Percentiles rank a stretch among this genome's conserved stretches.
phyloP scores from a whole-genome alignment of 2,888 invertebrate genomes.

The Temnothorax unifasciatus region DNA sequence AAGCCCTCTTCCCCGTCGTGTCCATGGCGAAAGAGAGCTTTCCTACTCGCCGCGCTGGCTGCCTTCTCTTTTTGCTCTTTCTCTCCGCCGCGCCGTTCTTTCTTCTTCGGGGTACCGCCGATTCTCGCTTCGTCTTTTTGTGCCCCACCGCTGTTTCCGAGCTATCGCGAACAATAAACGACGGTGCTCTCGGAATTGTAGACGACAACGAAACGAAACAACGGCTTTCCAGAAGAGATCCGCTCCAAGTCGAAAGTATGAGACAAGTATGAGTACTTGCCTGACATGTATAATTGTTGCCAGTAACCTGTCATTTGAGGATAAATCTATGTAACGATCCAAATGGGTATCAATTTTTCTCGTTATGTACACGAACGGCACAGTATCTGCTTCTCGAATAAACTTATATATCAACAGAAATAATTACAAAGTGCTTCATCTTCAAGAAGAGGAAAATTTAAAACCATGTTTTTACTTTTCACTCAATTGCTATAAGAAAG shows the following conservation, averaged over 20 bases:
- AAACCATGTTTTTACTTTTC: constrained; percentile 11
- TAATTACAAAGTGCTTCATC: background rate
- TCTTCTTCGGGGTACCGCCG: constrained; percentile 59
- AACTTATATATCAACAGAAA: background rate
- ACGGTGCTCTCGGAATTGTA: constrained; percentile 68
- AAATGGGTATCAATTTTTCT: background rate
- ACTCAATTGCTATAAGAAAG: constrained; percentile 17
- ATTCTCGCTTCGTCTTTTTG: constrained; percentile 58
- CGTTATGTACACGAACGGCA: background rate
- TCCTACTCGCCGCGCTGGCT: constrained; percentile 61
- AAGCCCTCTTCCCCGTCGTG: constrained; percentile 61
- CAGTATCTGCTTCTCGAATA: background rate
- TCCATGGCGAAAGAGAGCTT: constrained; percentile 68
- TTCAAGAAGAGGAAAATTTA: background rate
- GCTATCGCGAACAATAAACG: constrained; percentile 74
- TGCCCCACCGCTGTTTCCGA: constrained; percentile 41
- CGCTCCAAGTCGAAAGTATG: background rate
- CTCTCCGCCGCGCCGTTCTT: constrained; percentile 54
- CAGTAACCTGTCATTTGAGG: constrained; percentile 7
- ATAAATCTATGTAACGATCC: background rate
- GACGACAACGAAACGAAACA: constrained; percentile 59
- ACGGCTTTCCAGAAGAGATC: constrained; percentile 47
- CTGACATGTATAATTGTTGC: constrained; percentile 27
- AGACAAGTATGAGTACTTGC: constrained; percentile 39
- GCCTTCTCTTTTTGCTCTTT: constrained; percentile 72